Evolutionary conservation across 2,797 vertebrate genomes (phyloP), one percentile per base, ranked within the genome.

Genomic region (Anguilla anguilla): DNA sequence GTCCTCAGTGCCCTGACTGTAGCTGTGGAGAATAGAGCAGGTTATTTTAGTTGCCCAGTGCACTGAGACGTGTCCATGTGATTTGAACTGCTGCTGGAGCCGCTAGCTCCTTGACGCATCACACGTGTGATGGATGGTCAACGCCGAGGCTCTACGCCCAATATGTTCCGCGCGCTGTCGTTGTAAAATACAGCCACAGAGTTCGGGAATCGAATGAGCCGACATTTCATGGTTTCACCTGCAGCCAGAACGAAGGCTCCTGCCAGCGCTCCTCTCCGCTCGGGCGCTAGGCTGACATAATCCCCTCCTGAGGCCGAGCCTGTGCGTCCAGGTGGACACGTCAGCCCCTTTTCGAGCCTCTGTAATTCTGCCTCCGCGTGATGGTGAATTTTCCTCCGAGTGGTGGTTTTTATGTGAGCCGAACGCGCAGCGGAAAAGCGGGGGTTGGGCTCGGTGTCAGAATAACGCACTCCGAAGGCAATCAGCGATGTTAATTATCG

Each of bases 201-300:
- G 79, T 82, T 82, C 19, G 25, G 35, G 46, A 51, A n/a, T 51
- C 17, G 43, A 49, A 82, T 11, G 46, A 82, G 46, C 46, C 11
- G 51, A 82, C 2, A 51, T 51, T 49, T 49, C 79, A 49, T 31
- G 43, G n/a, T 51, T 82, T 82, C 39, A 82, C 79, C 46, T 51
- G 43, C 46, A 49, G 13, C 79, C 22, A 15, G 43, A 49, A 51
- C 10, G 10, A 25, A 82, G 19, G 79, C 77, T 51, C 31, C 28
- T 61, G 31, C 53, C 53, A 28, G 25, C n/a, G 6, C 25, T 61
- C 51, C 61, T 43, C 81, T 69, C 82, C 82, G 13, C 46, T 43
- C 28, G 64, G 57, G 74, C 86, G 39, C 6, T 13, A 69, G 31
- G 28, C 82, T 84, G 82, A 74, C 82, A 84, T 84, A 35, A 43